Base-by-base conservation (phyloP, 2,888 invertebrate species). In the Danaus chrysippus region DNA sequence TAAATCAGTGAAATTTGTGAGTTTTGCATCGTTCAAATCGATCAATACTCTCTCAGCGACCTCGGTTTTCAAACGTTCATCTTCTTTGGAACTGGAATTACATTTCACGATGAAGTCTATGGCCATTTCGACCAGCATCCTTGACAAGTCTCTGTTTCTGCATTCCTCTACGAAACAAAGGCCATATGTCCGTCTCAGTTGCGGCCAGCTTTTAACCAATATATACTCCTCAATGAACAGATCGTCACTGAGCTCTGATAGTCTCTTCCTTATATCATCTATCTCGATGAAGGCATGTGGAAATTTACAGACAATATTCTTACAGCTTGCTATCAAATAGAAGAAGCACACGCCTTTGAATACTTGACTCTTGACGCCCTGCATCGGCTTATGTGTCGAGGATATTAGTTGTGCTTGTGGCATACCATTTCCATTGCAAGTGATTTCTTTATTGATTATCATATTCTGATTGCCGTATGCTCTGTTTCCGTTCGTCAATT, bases 171-270 rank as follows among this genome's bases (percentile, higher is more conserved):
- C 71, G 58, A 76, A 85, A 17, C 70, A 73, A 12, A 75, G 42
- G 0, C 80, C 78, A 62, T 78, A 89, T 1, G 61, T 70, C 1
- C 73, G 68, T 44, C 79, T 68, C 1, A 87, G 60, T 0, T 44
- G 8, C 0, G 67, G 10, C 67, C 71, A 76, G 3, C 54, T 66
- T 1, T 78, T 70, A 12, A 83, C 11, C 3, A 76, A 46, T 64
- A 80, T 71, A 64, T 83, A 86, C 61, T 89, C 88, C 44, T 75
- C 67, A 6, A 85, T 73, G 23, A 90, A 77, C 1, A 54, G n/a
- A 0, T 73, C 67, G 8, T 82, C 75, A 13, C 49, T 69, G 1
- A 83, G 49, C 1, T 6, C 13, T 0, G 42, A 0, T 3, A 67
- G n/a, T 17, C 15, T 63, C 0, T 43, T 42, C 42, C 52, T 65